These are phyloP conservation scores for Equus quagga DNA, from an alignment of 2,113 vertebrate genomes.

Conservation along the genomic window DNA sequence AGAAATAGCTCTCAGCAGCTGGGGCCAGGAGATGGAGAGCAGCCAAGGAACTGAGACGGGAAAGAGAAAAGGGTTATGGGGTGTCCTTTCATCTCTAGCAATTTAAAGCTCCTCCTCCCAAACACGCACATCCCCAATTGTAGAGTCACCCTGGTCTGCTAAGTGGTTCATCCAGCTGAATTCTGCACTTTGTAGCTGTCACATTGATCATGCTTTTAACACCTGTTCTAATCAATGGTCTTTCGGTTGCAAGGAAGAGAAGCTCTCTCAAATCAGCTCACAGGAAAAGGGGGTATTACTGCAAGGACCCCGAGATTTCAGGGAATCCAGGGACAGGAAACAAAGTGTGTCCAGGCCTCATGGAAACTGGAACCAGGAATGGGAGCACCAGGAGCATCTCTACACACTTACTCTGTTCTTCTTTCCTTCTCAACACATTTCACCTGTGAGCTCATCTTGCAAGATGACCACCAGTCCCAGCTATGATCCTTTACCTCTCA, in stretches of 20 bases:
- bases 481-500: not conserved
- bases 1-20: conserved; percentile 59
- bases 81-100: not conserved
- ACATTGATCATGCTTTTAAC: not conserved
- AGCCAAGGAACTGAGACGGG: conserved; percentile 23
- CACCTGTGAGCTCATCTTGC: not conserved
- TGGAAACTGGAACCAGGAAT: not conserved
- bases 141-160: not conserved
- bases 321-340: not conserved
- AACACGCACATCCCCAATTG: not conserved
- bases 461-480: not conserved
- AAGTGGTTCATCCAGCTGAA: not conserved
- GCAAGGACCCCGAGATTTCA: not conserved
- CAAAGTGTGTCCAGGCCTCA: not conserved
- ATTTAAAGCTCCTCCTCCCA: not conserved
- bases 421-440: not conserved
- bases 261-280: not conserved
- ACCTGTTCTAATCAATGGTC: not conserved
- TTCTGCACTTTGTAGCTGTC: not conserved
- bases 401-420: not conserved
- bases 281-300: not conserved
- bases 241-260: not conserved
- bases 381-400: not conserved
- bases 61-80: conserved; percentile 12
- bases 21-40: not conserved